Base-by-base conservation (phyloP, 2,888 invertebrate species). In the Melikaiella ostensackeni region DNA sequence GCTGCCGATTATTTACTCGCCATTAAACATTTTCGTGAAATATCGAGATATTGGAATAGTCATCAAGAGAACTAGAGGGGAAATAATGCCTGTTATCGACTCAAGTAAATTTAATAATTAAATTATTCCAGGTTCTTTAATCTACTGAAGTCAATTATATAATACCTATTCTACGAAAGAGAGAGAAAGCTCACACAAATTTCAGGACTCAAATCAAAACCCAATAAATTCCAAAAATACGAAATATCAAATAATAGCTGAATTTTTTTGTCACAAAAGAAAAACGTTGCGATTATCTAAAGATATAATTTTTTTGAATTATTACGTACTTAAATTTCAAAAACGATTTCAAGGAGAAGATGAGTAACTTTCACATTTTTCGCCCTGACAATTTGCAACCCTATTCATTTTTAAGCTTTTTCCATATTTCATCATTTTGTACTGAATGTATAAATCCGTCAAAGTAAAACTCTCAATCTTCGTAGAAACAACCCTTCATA, bases 1-100 rank as follows among this genome's bases (percentile, higher is more conserved):
- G 30, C 30, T 79, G 83, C 80, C 9, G 11, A 82, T 85, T 84
- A 84, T 83, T 85, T 85, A 82, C 82, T 75, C 77, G 80, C 82
- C 83, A 85, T 84, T 84, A 82, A 81, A 74, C 81, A 79, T 77
- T 77, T 78, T 76, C 77, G 81, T 79, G 83, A 38, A 38, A 38
- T 82, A 82, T 82, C 82, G 83, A 81, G 80, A 80, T 82, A 82
- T 82, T 79, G 82, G 81, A 82, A 82, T 82, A 83, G 81, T 83
- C 81, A 82, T 84, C 81, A 84, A 84, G 83, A 79, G 81, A 81
- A 82, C 82, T 11, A 35, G 11, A 11, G 35, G 13, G 8, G 1
- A 46, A 19, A n/a, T 50, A 50, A n/a, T 50, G 50, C 50, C n/a
- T 8, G 8, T n/a, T 50, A 8, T 50, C n/a, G n/a, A n/a, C n/a